These are phyloP conservation scores for Helicolenus hilgendorfi DNA, from an alignment of 2,797 vertebrate species.

Conservation along the genomic window DNA sequence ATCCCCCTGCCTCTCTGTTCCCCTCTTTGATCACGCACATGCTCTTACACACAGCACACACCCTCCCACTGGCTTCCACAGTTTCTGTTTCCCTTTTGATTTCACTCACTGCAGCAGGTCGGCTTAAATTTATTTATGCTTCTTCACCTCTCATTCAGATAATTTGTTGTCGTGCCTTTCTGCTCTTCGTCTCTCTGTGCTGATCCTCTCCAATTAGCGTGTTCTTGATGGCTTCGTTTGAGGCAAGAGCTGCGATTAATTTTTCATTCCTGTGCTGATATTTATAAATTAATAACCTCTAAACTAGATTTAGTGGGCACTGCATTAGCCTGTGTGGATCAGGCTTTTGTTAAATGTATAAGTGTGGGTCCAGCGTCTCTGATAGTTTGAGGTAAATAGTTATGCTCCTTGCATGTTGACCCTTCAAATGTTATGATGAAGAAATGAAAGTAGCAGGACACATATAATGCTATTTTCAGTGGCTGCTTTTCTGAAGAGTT, in stretches of 20 bases:
- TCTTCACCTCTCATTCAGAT: slow-evolving; percentile 61
- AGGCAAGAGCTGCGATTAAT: not conserved
- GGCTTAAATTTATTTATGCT: slow-evolving; percentile 62
- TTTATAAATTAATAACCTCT: slow-evolving; percentile 20
- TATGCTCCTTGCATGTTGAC: not conserved
- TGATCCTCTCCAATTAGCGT: slow-evolving; percentile 41
- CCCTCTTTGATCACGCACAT: slow-evolving; percentile 50
- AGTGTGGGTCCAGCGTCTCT: not conserved
- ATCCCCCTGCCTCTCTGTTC: slow-evolving; percentile 24
- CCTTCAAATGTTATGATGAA: not conserved
- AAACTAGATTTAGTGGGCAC: not conserved
- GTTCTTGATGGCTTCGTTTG: slow-evolving; percentile 27
- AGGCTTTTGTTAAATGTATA: not conserved
- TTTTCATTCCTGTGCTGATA: not conserved
- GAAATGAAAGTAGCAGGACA: not conserved
- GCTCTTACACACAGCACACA: slow-evolving; percentile 11
- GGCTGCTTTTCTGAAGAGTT: not conserved
- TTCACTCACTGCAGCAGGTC: slow-evolving; percentile 54
- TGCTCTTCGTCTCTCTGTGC: slow-evolving; percentile 2
- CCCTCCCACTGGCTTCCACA: slow-evolving; percentile 35
- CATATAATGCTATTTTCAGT: slow-evolving; percentile 7
- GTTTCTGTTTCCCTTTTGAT: slow-evolving; percentile 64
- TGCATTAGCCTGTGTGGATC: not conserved
- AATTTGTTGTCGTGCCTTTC: slow-evolving; percentile 41
- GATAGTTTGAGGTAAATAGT: not conserved